Conservation (phyloP, 2,888 invertebrate genomes). For the Tortrix viridana region DNA sequence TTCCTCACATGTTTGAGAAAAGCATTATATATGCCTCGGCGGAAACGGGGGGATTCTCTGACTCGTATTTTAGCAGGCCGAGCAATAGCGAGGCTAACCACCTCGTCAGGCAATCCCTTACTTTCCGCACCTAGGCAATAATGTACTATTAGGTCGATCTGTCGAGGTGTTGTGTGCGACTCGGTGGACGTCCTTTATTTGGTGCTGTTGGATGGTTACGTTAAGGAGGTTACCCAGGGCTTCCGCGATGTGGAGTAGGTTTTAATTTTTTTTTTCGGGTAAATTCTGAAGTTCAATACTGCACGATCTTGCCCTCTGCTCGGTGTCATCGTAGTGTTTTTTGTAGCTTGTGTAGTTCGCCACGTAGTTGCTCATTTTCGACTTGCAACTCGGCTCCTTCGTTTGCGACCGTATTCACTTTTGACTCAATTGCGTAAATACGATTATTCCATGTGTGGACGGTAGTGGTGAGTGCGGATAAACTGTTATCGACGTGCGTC, state of each 20-base stretch:
- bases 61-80: too few relatives aligned
- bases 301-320: slow-evolving; percentile 12
- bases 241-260: slow-evolving; percentile 3
- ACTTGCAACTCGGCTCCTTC: background rate
- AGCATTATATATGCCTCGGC: too few relatives aligned
- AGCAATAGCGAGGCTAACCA: too few relatives aligned
- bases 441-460: background rate
- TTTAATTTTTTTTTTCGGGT: slow-evolving; percentile 15
- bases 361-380: background rate
- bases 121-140: too few relatives aligned
- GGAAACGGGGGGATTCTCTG: too few relatives aligned
- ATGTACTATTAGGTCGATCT: slow-evolving; percentile 26
- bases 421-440: background rate
- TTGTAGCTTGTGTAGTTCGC: background rate
- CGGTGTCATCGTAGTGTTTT: slow-evolving; percentile 12
- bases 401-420: background rate
- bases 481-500: background rate
- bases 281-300: slow-evolving; percentile 29
- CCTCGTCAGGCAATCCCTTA: too few relatives aligned
- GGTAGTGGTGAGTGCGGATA: background rate
- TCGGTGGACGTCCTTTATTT: slow-evolving; percentile 7
- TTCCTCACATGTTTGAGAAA: too few relatives aligned
- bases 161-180: background rate
- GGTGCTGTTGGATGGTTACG: background rate
- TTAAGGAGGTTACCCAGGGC: slow-evolving; percentile 5